Evolutionary conservation across 1,140 invertebrate species (phyloP).

Genomic region (Megalonaias nervosa): DNA sequence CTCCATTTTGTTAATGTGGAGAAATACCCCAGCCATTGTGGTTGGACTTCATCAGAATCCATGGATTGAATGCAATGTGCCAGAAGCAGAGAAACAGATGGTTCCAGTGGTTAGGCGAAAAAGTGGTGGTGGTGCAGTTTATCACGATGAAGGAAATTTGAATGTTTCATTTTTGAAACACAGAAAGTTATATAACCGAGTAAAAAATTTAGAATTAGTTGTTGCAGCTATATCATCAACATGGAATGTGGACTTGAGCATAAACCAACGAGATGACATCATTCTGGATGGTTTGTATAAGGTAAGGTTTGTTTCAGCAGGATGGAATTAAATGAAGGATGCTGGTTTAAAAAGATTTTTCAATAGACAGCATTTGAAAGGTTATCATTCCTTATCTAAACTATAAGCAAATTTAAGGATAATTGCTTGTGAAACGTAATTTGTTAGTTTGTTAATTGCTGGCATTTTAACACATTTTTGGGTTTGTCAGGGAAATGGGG

Average conservation of each 20-base stretch:
- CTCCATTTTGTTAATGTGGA: slow-evolving; percentile 90
- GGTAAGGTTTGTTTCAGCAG: slow-evolving; percentile 73
- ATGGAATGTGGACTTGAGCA: slow-evolving; percentile 82
- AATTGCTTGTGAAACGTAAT: no score
- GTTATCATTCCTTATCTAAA: no score
- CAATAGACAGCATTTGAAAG: no score
- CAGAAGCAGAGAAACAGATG: slow-evolving; percentile 72
- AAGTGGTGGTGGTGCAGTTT: slow-evolving; percentile 86
- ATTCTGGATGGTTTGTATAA: slow-evolving; percentile 85
- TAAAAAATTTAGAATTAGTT: slow-evolving; percentile 88
- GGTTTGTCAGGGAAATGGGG: no score
- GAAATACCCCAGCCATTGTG: slow-evolving; percentile 93
- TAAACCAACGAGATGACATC: slow-evolving; percentile 88
- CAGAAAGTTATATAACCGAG: slow-evolving; percentile 84
- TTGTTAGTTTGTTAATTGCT: no score
- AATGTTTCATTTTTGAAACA: slow-evolving; percentile 93
- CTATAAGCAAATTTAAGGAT: no score
- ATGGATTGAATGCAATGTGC: slow-evolving; percentile 91
- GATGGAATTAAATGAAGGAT: neutral
- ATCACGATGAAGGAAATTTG: slow-evolving; percentile 94
- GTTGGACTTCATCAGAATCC: slow-evolving; percentile 98
- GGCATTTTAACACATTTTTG: no score
- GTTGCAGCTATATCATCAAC: slow-evolving; percentile 83
- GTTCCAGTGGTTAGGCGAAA: slow-evolving; percentile 88
- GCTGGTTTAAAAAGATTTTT: no score